These are phyloP conservation scores for Acrocephalus arundinaceus DNA, from an alignment of 2,113 vertebrate species.

Conservation along the genomic window DNA sequence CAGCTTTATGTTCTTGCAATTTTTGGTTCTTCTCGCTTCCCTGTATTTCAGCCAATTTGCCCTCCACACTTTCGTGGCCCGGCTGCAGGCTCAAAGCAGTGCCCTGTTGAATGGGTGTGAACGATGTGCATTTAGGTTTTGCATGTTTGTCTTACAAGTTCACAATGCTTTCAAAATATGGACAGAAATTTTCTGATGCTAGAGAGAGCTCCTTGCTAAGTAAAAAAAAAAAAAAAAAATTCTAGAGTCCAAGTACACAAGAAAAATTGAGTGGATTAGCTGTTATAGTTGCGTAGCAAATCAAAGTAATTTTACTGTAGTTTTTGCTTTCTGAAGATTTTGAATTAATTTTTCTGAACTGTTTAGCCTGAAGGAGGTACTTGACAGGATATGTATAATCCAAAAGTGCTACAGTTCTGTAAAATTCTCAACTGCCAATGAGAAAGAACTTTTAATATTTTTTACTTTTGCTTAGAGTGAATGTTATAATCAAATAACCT, in stretches of 20 bases:
- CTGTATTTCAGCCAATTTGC: not conserved
- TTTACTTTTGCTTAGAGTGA: not conserved
- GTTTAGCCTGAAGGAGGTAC: not conserved
- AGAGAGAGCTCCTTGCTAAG: not conserved
- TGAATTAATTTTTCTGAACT: not conserved
- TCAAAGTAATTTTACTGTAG: not conserved
- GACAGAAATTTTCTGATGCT: not conserved
- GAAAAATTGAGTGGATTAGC: not conserved
- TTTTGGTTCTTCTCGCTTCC: accelerated
- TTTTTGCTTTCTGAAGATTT: not conserved
- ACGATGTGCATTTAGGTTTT: not conserved
- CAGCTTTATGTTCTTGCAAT: not conserved
- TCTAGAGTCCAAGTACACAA: not conserved
- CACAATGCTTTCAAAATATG: not conserved
- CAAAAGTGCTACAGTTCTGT: not conserved
- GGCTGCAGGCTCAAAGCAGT: accelerated
- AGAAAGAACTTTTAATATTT: not conserved
- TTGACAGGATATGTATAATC: not conserved
- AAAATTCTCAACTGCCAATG: not conserved
- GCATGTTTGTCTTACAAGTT: not conserved
- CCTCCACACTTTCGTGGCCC: accelerated
- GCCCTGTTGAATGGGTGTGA: not conserved
- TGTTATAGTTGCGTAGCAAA: not conserved
- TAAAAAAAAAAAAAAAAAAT: not conserved
- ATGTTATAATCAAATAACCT: not conserved